Conservation (phyloP, 2,888 invertebrate genomes). For the Apamea epomidion region DNA sequence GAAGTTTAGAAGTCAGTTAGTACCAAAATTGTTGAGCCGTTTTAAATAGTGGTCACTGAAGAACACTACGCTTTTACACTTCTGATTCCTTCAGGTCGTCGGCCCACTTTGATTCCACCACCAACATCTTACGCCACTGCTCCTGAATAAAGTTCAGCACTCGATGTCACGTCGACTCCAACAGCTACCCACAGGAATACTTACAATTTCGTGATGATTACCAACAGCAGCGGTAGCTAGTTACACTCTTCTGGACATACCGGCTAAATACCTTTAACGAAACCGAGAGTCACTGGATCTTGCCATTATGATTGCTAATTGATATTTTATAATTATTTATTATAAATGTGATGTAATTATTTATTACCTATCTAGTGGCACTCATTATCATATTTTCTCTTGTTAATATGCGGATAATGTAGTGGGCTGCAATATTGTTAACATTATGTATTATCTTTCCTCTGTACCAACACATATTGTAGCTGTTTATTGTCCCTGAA, state of each 20-base stretch:
- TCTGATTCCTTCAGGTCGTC: neutral
- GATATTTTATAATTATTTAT: too few relatives aligned
- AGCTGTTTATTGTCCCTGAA: too few relatives aligned
- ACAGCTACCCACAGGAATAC: neutral
- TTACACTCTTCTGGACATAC: neutral
- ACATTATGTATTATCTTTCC: too few relatives aligned
- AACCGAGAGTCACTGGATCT: neutral
- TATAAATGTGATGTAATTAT: too few relatives aligned
- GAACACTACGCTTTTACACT: neutral
- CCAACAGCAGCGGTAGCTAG: neutral
- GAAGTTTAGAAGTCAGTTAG: neutral
- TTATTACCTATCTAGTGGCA: too few relatives aligned
- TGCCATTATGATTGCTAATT: too few relatives aligned
- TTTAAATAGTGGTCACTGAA: neutral
- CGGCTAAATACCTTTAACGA: neutral
- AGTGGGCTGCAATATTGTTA: too few relatives aligned
- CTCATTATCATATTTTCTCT: too few relatives aligned
- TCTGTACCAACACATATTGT: too few relatives aligned
- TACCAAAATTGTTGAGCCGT: neutral
- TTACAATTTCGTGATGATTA: slow-evolving; percentile 9
- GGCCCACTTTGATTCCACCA: neutral
- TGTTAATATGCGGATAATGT: too few relatives aligned
- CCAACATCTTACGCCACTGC: neutral
- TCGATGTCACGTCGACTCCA: neutral
- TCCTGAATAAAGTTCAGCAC: neutral